phyloP scores from a whole-genome alignment of 2,113 vertebrate species.

The Brachyistius frenatus region DNA sequence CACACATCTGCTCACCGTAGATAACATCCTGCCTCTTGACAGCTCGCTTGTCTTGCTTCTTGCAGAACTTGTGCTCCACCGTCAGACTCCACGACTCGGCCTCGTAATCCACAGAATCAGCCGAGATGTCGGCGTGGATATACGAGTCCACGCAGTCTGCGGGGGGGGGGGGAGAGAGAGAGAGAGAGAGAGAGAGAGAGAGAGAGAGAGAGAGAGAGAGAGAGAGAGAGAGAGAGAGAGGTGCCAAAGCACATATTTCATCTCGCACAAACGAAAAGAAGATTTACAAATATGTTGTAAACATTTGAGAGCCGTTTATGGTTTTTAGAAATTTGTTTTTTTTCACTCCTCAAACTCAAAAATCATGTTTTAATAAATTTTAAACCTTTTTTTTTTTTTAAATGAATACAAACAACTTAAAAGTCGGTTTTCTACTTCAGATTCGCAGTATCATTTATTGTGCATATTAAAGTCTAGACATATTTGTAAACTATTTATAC shows the following conservation, averaged over 20 bases:
- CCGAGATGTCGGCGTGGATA: conserved; percentile 85
- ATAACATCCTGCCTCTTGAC: conserved; percentile 96
- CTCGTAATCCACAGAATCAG: conserved; percentile 88
- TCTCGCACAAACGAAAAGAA: no score
- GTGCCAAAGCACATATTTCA: not conserved
- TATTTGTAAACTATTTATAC: no score
- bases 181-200: not conserved
- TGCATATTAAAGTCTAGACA: no score
- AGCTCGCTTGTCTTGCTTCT: conserved; percentile 89
- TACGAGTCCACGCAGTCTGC: conserved; percentile 89
- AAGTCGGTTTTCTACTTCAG: no score
- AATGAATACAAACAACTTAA: not conserved
- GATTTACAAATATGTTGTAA: no score
- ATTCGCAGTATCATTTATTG: no score
- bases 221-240: not conserved
- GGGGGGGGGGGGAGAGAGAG: not conserved
- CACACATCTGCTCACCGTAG: conserved; percentile 88
- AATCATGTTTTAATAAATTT: not conserved
- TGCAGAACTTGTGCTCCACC: conserved; percentile 91
- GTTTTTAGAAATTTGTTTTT: not conserved
- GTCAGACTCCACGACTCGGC: conserved; percentile 94
- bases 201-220: no score
- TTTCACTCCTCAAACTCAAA: not conserved
- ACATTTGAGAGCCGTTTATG: not conserved
- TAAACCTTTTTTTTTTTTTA: not conserved